These are phyloP conservation scores for Istiophorus platypterus DNA, from an alignment of 2,113 vertebrate species.

Conservation along the genomic window DNA sequence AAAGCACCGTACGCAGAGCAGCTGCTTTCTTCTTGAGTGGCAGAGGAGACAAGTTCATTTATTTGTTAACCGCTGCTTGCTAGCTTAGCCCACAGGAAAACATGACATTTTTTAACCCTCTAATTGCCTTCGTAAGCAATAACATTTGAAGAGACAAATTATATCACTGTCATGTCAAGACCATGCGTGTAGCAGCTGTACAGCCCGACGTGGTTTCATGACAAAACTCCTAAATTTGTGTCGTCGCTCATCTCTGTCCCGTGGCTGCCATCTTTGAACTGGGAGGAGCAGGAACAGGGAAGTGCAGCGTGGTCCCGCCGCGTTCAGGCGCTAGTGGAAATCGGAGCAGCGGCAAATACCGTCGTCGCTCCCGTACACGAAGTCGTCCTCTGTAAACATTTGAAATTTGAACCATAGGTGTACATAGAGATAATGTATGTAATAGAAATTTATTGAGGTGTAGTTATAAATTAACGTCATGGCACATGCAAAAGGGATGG, in stretches of 20 bases:
- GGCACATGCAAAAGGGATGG: too few species aligned
- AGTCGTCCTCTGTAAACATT: not conserved
- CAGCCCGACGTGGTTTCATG: slow-evolving; percentile 29
- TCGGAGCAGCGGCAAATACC: accelerated
- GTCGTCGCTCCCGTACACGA: not conserved
- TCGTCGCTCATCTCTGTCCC: slow-evolving; percentile 64
- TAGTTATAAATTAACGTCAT: too few species aligned
- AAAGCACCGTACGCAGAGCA: slow-evolving; percentile 31
- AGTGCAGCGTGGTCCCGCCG: slow-evolving; percentile 50
- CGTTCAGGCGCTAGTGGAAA: slow-evolving; percentile 39
- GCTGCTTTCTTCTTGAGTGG: slow-evolving; percentile 53
- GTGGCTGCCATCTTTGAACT: slow-evolving; percentile 77
- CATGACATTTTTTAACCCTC: slow-evolving; percentile 51
- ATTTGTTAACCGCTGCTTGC: slow-evolving; percentile 74
- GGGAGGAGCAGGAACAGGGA: slow-evolving; percentile 74
- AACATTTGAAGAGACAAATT: slow-evolving; percentile 24
- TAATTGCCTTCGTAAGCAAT: slow-evolving; percentile 14
- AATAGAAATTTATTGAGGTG: too few species aligned
- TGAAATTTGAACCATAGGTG: not conserved
- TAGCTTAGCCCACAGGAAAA: slow-evolving; percentile 73
- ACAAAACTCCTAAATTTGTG: slow-evolving; percentile 56
- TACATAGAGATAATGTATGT: not conserved
- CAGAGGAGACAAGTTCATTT: slow-evolving; percentile 71
- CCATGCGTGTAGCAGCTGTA: not conserved
- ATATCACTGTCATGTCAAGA: slow-evolving; percentile 29